phyloP scores from a whole-genome alignment of 2,797 vertebrate species.

The Fistularia tabacaria region DNA sequence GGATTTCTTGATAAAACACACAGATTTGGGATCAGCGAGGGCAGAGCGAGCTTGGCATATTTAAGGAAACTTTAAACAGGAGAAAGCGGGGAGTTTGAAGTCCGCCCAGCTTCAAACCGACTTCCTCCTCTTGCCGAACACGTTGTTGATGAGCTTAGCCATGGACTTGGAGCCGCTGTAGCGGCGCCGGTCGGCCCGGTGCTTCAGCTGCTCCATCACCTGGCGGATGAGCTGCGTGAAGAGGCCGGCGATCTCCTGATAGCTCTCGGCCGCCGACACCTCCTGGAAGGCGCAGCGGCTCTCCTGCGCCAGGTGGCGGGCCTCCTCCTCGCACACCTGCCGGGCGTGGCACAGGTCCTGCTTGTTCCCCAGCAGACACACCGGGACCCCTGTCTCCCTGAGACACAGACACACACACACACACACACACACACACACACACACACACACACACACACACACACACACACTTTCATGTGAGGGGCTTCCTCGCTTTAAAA shows the following conservation, averaged over 20 bases:
- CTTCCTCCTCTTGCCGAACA: constrained; percentile 80
- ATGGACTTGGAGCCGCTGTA: constrained; percentile 80
- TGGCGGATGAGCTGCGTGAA: constrained; percentile 76
- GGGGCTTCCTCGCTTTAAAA: no score
- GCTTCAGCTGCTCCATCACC: constrained; percentile 73
- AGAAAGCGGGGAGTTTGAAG: no score
- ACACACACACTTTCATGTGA: no score
- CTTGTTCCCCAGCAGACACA: constrained; percentile 78
- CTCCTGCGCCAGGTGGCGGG: constrained; percentile 66
- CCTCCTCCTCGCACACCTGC: constrained; percentile 75
- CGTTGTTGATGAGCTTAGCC: constrained; percentile 79
- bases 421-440: no score
- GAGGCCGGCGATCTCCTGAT: constrained; percentile 74
- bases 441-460: no score
- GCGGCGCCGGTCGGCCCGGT: constrained; percentile 65
- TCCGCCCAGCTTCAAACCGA: constrained; percentile 63
- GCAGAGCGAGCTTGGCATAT: no score
- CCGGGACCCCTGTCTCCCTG: constrained; percentile 68
- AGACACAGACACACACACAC: constrained; percentile 1
- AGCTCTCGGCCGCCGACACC: constrained; percentile 76
- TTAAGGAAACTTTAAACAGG: no score
- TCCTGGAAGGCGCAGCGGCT: constrained; percentile 75
- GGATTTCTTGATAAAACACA: no score
- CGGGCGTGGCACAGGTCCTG: constrained; percentile 76
- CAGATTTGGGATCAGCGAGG: no score